Percentiles rank a stretch among this genome's conserved stretches.
Conservation (phyloP, 2,797 vertebrate species). For the Brotogeris chrysoptera region DNA sequence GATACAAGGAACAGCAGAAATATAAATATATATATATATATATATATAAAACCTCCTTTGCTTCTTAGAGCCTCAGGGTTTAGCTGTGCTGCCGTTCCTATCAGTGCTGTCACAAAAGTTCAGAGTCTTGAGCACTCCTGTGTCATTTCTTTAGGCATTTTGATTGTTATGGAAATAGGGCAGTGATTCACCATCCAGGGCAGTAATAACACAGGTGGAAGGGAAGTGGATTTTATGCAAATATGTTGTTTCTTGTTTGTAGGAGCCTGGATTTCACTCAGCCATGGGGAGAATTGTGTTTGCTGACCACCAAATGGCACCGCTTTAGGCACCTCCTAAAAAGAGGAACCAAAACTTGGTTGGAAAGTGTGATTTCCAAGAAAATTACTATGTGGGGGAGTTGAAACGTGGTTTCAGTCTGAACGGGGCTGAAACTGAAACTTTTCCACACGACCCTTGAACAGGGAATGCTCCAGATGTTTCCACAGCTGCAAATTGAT, state of each 20-base stretch:
- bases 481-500: neutral
- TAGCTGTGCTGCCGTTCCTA: neutral
- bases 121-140: neutral
- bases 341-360: neutral
- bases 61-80: neutral
- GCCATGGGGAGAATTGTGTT: neutral
- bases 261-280: neutral
- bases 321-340: neutral
- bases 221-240: slow-evolving; percentile 29
- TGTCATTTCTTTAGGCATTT: neutral
- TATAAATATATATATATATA: neutral
- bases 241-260: neutral
- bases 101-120: neutral
- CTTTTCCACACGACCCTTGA: neutral
- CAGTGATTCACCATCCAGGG: neutral
- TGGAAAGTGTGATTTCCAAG: neutral
- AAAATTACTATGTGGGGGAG: neutral
- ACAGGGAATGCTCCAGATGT: neutral
- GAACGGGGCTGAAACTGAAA: neutral
- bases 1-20: neutral
- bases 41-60: neutral
- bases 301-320: neutral
- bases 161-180: neutral
- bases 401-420: neutral
- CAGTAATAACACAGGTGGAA: neutral